Conservation (phyloP, 1,140 invertebrate species). For the Diachasmimorpha longicaudata region DNA sequence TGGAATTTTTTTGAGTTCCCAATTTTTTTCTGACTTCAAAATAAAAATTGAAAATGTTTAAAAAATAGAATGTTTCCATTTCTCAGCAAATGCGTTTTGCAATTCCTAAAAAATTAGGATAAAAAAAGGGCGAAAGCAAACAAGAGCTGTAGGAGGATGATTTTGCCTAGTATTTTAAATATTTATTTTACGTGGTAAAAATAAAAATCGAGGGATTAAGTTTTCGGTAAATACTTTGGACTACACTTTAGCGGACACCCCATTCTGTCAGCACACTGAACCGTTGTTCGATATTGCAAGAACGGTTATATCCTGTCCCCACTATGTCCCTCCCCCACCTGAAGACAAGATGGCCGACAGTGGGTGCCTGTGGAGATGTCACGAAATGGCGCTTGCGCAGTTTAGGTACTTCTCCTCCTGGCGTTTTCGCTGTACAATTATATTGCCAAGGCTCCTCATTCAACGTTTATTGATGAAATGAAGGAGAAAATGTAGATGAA, state of each 20-base stretch:
- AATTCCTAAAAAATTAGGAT: too few species aligned
- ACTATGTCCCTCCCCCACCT: slow-evolving; percentile 24
- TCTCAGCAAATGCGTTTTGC: too few species aligned
- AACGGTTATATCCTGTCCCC: slow-evolving; percentile 54
- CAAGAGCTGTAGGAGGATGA: too few species aligned
- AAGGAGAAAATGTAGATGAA: not conserved
- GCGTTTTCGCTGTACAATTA: slow-evolving; percentile 13
- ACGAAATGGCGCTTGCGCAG: slow-evolving; percentile 54
- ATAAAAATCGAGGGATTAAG: not conserved
- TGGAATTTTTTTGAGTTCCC: too few species aligned
- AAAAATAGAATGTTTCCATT: too few species aligned
- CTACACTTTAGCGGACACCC: slow-evolving; percentile 26
- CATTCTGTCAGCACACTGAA: slow-evolving; percentile 44
- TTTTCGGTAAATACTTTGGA: not conserved
- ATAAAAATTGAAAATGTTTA: too few species aligned
- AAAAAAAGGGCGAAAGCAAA: too few species aligned
- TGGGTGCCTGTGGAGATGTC: slow-evolving; percentile 20
- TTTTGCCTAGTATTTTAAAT: too few species aligned
- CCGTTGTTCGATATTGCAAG: slow-evolving; percentile 51
- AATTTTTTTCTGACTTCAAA: too few species aligned
- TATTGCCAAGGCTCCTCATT: not conserved
- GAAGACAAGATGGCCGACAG: slow-evolving; percentile 50
- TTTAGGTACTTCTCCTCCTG: slow-evolving; percentile 30
- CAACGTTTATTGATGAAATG: slow-evolving; percentile 5
- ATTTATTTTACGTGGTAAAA: too few species aligned